Percentiles rank a stretch among this genome's conserved stretches.
Conservation (phyloP, 1,140 invertebrate genomes). For the Zaprionus ornatus region DNA sequence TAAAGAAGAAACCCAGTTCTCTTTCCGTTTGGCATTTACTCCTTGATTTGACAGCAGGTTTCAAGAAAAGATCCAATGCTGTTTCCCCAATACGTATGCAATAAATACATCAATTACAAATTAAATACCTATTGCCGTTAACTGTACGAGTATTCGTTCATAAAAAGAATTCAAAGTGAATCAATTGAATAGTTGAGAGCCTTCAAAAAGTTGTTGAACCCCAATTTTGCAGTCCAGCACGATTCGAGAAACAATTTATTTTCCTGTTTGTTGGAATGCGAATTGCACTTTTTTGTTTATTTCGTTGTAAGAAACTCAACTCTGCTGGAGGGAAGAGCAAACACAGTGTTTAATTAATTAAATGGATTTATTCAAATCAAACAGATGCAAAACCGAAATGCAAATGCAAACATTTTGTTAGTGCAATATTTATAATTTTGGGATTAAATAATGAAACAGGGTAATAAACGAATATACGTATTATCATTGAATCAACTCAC, state of each 20-base stretch:
- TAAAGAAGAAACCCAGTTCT: background rate
- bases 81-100: background rate
- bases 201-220: constrained; percentile 50
- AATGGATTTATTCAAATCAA: constrained; percentile 22
- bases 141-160: constrained; percentile 13
- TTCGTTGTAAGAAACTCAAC: constrained; percentile 1
- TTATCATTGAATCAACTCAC: constrained; percentile 41
- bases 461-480: constrained; percentile 68
- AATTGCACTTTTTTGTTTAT: constrained; percentile 3
- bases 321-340: constrained; percentile 18
- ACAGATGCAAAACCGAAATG: constrained; percentile 18
- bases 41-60: constrained; percentile 1
- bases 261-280: constrained; percentile 15
- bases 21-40: background rate
- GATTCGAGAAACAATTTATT: constrained; percentile 38
- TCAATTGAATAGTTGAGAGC: constrained; percentile 42
- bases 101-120: constrained; percentile 11
- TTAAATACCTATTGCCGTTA: background rate
- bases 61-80: background rate
- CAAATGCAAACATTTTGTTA: constrained; percentile 44
- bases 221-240: too few relatives aligned
- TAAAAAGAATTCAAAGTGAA: constrained; percentile 3
- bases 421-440: constrained; percentile 33
- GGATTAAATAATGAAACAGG: constrained; percentile 56
- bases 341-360: constrained; percentile 50